phyloP scores from a whole-genome alignment of 2,888 invertebrate genomes.

The Agrotis segetum region DNA sequence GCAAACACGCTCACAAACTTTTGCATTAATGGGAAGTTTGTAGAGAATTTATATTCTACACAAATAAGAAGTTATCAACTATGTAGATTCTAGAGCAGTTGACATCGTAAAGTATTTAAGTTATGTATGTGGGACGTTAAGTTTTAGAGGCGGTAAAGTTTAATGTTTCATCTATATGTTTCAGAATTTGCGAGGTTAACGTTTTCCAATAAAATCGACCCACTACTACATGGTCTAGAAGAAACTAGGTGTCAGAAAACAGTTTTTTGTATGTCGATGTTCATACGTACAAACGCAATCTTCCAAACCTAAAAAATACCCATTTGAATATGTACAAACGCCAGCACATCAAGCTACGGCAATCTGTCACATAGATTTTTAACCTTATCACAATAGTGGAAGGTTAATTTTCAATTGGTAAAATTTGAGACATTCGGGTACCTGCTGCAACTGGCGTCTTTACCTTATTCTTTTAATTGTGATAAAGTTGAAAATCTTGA shows the following conservation, averaged over 20 bases:
- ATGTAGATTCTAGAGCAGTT: background rate
- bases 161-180: constrained; percentile 17
- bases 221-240: constrained; percentile 32
- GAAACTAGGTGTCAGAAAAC: constrained; percentile 8
- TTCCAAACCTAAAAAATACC: too few relatives aligned
- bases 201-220: constrained; percentile 41
- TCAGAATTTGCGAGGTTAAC: constrained; percentile 42
- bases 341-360: too few relatives aligned
- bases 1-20: too few relatives aligned
- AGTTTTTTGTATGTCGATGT: background rate
- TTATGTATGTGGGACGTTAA: background rate
- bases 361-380: too few relatives aligned
- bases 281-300: too few relatives aligned
- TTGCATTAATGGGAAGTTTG: background rate
- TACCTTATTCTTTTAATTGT: too few relatives aligned
- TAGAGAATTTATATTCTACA: background rate
- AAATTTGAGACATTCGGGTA: too few relatives aligned
- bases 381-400: too few relatives aligned
- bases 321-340: too few relatives aligned
- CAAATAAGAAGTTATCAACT: background rate
- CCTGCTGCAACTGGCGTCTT: too few relatives aligned
- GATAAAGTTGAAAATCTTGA: too few relatives aligned
- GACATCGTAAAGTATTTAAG: constrained; percentile 2
- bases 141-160: constrained; percentile 32
- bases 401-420: too few relatives aligned